Evolutionary conservation across 2,113 vertebrate species (phyloP).

Genomic region (Aspiorhynchus laticeps): DNA sequence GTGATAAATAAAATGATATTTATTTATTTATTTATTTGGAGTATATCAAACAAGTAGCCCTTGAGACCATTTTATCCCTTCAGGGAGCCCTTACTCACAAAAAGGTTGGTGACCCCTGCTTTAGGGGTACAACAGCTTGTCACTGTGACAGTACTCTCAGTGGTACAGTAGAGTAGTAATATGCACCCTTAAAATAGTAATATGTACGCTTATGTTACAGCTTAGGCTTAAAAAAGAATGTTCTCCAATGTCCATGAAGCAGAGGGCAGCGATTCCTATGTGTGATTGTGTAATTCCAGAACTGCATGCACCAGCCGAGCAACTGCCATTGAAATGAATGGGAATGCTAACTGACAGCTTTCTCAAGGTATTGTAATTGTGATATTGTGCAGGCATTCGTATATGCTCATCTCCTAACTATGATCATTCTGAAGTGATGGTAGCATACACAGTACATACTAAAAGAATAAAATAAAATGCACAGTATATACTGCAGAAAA

Average conservation of each 20-base stretch:
- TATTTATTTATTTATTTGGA: no score
- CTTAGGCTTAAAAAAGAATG: not conserved
- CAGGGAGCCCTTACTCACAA: no score
- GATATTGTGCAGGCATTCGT: not conserved
- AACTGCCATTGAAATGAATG: not conserved
- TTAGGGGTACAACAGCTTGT: no score
- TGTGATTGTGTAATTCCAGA: not conserved
- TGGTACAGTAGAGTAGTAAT: no score
- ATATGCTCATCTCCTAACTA: not conserved
- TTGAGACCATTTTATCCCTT: no score
- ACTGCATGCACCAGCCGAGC: not conserved
- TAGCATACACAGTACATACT: not conserved
- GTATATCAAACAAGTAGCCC: no score
- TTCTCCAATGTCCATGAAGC: not conserved
- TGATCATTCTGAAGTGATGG: not conserved
- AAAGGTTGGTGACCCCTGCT: no score
- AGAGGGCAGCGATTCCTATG: not conserved
- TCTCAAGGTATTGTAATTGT: not conserved
- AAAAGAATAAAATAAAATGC: not conserved
- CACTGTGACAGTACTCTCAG: no score
- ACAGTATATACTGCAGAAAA: not conserved
- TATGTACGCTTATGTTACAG: no score
- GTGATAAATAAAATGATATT: no score
- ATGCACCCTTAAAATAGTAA: no score
- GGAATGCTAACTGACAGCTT: not conserved